These are phyloP conservation scores for Batillaria attramentaria DNA, from an alignment of 1,140 invertebrate species.

Conservation along the genomic window DNA sequence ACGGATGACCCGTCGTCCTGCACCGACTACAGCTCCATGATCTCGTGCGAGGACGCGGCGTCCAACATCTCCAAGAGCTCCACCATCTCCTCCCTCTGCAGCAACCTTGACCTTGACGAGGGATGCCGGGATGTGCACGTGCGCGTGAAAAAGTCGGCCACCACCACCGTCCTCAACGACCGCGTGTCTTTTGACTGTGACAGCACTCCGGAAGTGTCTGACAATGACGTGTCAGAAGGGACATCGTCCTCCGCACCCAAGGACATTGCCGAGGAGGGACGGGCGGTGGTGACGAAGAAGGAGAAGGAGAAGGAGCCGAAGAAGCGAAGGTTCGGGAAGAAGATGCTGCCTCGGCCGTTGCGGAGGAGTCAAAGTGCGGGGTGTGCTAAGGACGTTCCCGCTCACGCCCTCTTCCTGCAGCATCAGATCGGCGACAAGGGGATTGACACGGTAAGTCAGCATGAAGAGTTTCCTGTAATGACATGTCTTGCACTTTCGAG, in stretches of 20 bases:
- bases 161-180: not conserved
- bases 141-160: not conserved
- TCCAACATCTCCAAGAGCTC: not conserved
- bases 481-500: not conserved
- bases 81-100: not conserved
- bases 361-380: slow-evolving; percentile 71
- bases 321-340: slow-evolving; percentile 53
- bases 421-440: slow-evolving; percentile 49
- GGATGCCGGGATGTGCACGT: not conserved
- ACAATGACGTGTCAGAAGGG: slow-evolving; percentile 26
- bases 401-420: slow-evolving; percentile 67
- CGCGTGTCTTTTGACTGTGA: slow-evolving; percentile 42
- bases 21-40: slow-evolving; percentile 31
- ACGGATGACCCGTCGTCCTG: not conserved
- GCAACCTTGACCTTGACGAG: not conserved
- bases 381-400: slow-evolving; percentile 70
- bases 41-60: slow-evolving; percentile 17
- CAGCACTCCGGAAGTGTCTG: slow-evolving; percentile 42
- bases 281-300: not conserved
- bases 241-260: not conserved
- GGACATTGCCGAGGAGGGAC: not conserved
- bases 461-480: too few species aligned
- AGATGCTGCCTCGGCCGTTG: slow-evolving; percentile 66
- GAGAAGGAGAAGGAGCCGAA: slow-evolving; percentile 39
- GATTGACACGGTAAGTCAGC: slow-evolving; percentile 64